Evolutionary conservation across 2,113 vertebrate species (phyloP), one percentile per base, ranked within the genome.

Genomic region (Catharus minimus): DNA sequence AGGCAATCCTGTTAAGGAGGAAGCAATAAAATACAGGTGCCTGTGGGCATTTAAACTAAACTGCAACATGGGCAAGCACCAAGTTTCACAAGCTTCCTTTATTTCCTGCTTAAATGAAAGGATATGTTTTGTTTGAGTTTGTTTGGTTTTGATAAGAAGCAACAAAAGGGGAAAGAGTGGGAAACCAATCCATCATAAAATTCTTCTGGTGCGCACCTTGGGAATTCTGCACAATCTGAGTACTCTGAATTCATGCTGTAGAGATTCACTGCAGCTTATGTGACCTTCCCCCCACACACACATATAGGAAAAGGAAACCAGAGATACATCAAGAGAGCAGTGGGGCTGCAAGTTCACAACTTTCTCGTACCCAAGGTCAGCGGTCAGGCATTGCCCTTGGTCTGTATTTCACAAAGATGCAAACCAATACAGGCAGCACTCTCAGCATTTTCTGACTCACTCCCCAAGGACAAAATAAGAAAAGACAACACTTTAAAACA

Each of bases 71-170:
- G 10, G n/a, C 49, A 86, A 50, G 24, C 22, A 72, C 9, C 3
- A 5, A 68, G 11, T 33, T 68, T 68, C 19, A 32, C 15, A 47
- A 60, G 49, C 24, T 66, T 81, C 43, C 43, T 66, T 86, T 86
- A 88, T 78, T 83, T 84, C 92, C 68, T 91, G 39, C 27, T 13
- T 67, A 72, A 82, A 67, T 46, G 33, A 64, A 75, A 88, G 47
- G 52, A 62, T 64, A 39, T 32, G 38, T 77, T 89, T 80, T 76
- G 71, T 47, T 78, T 82, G 44, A 62, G 36, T 62, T 64, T 38
- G 49, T 23, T 90, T 66, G 27, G 16, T 38, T 86, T 82, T 61
- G 39, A 56, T 64, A 86, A 86, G 60, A 23, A 81, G 52, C 30
- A 83, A 77, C 28, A 64, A 79, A 93, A 69, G 26, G 18, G n/a